These are phyloP conservation scores for Blastobasis lacticolella DNA, from an alignment of 2,888 invertebrate species.

Conservation along the genomic window DNA sequence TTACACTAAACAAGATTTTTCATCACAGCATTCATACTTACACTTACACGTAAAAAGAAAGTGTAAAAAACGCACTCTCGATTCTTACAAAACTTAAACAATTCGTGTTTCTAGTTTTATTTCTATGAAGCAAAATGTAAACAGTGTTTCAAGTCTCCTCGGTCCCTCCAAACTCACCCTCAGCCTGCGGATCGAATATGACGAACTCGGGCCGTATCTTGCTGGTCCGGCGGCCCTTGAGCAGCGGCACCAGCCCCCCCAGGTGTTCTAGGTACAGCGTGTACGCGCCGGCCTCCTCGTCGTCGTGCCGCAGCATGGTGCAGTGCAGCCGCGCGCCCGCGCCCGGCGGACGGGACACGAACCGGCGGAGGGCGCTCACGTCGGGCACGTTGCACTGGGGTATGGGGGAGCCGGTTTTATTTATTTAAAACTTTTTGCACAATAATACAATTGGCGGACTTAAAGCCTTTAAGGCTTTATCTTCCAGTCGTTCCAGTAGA, in stretches of 20 bases:
- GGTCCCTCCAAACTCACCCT: slow-evolving; percentile 77
- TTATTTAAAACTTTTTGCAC: too few relatives aligned
- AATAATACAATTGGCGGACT: too few relatives aligned
- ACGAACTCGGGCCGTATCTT: slow-evolving; percentile 98
- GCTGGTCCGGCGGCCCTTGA: slow-evolving; percentile 96
- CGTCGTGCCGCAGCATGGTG: slow-evolving; percentile 96
- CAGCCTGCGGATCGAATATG: slow-evolving; percentile 93
- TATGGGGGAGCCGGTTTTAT: slow-evolving; percentile 84
- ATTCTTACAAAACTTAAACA: too few relatives aligned
- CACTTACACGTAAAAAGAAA: too few relatives aligned
- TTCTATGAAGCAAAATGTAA: too few relatives aligned
- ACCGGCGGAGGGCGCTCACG: slow-evolving; percentile 88
- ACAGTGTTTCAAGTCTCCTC: too few relatives aligned
- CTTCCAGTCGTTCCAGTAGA: too few relatives aligned
- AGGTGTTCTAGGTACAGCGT: slow-evolving; percentile 95
- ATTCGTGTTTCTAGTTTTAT: too few relatives aligned
- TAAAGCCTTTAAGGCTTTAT: too few relatives aligned
- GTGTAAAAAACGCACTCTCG: too few relatives aligned
- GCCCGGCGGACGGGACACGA: slow-evolving; percentile 91
- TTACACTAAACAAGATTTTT: too few relatives aligned
- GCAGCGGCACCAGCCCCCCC: slow-evolving; percentile 95
- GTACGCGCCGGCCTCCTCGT: slow-evolving; percentile 86
- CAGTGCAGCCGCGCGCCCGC: slow-evolving; percentile 89
- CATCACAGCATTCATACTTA: too few relatives aligned
- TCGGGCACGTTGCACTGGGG: slow-evolving; percentile 95